Percentiles rank a stretch among this genome's conserved stretches.
These are phyloP conservation scores for Drosophila oshimai DNA, from an alignment of 1,140 invertebrate species.

Conservation along the genomic window DNA sequence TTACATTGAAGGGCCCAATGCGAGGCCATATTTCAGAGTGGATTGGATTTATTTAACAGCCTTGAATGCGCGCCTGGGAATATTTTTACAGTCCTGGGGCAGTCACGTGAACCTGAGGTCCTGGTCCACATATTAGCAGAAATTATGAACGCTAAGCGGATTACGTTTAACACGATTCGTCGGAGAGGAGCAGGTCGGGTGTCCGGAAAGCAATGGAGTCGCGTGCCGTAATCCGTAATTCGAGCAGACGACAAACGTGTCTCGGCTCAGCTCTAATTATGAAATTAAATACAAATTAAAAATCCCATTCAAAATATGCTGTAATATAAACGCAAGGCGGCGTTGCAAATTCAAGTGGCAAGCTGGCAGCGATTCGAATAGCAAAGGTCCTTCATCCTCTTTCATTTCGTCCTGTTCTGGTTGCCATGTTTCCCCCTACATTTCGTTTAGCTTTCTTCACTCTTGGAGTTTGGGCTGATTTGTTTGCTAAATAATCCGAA, in stretches of 20 bases:
- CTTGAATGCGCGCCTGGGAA: slow-evolving; percentile 1
- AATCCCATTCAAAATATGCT: slow-evolving; percentile 47
- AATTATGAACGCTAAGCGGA: slow-evolving; percentile 58
- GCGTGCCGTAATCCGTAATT: slow-evolving; percentile 49
- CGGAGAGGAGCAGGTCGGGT: slow-evolving; percentile 8
- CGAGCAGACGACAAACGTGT: slow-evolving; percentile 45
- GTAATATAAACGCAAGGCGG: slow-evolving; percentile 3
- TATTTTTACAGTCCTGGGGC: not conserved
- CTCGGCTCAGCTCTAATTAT: slow-evolving; percentile 71
- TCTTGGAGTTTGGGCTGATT: not conserved
- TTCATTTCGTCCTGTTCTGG: not conserved
- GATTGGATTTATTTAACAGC: not conserved
- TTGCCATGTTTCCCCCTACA: slow-evolving; percentile 8
- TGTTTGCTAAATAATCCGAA: slow-evolving; percentile 37
- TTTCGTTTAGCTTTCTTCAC: not conserved
- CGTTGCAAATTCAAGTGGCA: slow-evolving; percentile 11
- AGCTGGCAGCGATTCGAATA: not conserved
- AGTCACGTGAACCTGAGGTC: not conserved
- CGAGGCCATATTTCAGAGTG: slow-evolving; percentile 58
- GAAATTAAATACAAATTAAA: slow-evolving; percentile 76
- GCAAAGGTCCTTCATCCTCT: not conserved
- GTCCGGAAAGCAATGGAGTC: slow-evolving; percentile 21
- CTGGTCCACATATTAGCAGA: slow-evolving; percentile 21
- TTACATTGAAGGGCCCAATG: slow-evolving; percentile 61
- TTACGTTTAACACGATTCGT: slow-evolving; percentile 56